phyloP scores from a whole-genome alignment of 2,797 vertebrate species.

The Poecilia wingei region DNA sequence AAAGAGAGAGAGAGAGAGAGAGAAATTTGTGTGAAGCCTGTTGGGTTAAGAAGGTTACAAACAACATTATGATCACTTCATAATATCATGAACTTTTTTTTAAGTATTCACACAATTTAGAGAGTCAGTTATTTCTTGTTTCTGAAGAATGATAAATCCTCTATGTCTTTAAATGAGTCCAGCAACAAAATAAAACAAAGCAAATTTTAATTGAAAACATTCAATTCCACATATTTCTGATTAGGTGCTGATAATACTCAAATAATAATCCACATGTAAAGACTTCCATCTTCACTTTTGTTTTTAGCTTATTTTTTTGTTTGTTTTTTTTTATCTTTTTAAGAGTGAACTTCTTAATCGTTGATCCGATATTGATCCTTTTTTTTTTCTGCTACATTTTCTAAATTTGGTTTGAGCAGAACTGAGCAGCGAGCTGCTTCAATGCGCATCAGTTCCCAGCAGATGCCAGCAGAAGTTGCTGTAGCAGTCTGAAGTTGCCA shows the following conservation, averaged over 20 bases:
- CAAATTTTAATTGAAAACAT: background rate
- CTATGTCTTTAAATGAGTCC: background rate
- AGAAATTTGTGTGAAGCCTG: background rate
- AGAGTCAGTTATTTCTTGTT: background rate
- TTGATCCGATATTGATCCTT: background rate
- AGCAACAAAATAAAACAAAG: background rate
- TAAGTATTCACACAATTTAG: background rate
- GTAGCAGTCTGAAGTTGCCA: slow-evolving; percentile 58
- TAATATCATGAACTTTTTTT: background rate
- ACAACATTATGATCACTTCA: background rate
- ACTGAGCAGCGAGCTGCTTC: slow-evolving; percentile 10
- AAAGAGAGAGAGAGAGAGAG: background rate
- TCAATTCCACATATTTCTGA: background rate
- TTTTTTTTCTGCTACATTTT: background rate
- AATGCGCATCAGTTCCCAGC: slow-evolving; percentile 22
- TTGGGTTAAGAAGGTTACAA: background rate
- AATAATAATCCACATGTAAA: background rate
- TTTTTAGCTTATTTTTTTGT: background rate
- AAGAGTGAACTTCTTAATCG: background rate
- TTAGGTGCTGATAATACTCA: background rate
- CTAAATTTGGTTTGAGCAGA: slow-evolving; percentile 1
- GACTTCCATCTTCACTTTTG: background rate
- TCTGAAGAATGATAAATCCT: background rate
- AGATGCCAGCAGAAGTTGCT: slow-evolving; percentile 45
- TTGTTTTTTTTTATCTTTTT: background rate